Evolutionary conservation across 2,888 invertebrate species (phyloP).

Genomic region (Synergus itoensis): DNA sequence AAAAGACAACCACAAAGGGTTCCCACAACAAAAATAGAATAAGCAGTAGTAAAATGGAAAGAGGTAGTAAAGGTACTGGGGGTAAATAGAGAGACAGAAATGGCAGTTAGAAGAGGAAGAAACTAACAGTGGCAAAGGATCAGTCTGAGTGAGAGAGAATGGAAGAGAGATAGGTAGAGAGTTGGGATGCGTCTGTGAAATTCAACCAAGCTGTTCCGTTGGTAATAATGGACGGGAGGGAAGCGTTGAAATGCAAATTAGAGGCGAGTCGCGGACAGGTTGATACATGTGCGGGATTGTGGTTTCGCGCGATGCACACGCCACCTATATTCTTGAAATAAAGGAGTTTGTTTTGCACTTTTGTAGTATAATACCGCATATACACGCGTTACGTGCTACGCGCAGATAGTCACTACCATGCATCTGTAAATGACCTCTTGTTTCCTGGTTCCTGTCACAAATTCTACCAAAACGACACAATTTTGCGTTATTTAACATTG

Average conservation of each 20-base stretch:
- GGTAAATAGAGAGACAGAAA: constrained; percentile 19
- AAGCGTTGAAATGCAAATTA: constrained; percentile 77
- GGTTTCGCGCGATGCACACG: constrained; percentile 72
- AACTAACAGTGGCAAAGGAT: neutral
- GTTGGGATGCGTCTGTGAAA: constrained; percentile 67
- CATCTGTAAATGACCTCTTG: constrained; percentile 39
- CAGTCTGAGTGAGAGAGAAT: neutral
- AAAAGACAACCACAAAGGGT: neutral
- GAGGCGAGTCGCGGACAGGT: constrained; percentile 75
- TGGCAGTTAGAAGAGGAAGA: neutral
- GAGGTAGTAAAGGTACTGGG: neutral
- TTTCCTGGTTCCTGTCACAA: constrained; percentile 5
- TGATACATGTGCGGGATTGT: constrained; percentile 76
- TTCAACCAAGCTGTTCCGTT: constrained; percentile 76
- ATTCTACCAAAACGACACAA: neutral
- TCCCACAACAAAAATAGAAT: neutral
- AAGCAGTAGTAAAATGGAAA: constrained; percentile 21
- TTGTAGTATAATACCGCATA: constrained; percentile 51
- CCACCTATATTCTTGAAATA: constrained; percentile 71
- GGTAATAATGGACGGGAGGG: constrained; percentile 68
- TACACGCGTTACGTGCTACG: constrained; percentile 50
- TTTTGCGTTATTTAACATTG: neutral
- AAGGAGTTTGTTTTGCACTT: constrained; percentile 71
- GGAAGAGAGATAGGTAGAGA: constrained; percentile 42
- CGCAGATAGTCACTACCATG: constrained; percentile 39